Conservation (phyloP, 2,113 vertebrate species). For the Amazona vittata region DNA sequence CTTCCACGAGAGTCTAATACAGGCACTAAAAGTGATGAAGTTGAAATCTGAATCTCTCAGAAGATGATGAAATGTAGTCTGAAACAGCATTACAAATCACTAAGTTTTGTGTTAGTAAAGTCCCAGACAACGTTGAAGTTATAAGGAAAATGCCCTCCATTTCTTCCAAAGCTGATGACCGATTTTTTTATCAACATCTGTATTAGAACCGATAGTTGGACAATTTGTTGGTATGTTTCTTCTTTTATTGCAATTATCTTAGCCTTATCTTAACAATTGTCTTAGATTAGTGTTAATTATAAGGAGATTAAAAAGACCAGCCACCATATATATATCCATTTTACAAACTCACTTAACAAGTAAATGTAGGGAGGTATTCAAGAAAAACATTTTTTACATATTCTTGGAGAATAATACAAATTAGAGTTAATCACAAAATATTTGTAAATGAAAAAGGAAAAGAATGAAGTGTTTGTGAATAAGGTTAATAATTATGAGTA, state of each 20-base stretch:
- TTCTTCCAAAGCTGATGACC: neutral
- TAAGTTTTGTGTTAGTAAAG: rapidly evolving
- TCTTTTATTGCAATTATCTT: neutral
- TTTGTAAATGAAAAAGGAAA: neutral
- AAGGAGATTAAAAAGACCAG: neutral
- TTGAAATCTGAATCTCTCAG: neutral
- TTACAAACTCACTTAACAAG: neutral
- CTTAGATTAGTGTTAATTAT: neutral
- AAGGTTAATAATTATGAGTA: neutral
- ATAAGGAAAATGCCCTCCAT: neutral
- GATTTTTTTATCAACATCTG: neutral
- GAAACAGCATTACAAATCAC: neutral
- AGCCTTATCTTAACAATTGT: neutral
- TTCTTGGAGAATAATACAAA: neutral
- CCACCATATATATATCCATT: neutral
- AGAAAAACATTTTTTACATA: neutral
- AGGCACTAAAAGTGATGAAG: neutral
- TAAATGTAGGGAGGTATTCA: neutral
- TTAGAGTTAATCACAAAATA: neutral
- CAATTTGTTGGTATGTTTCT: neutral
- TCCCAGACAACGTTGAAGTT: neutral
- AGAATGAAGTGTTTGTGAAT: neutral
- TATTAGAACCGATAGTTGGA: neutral
- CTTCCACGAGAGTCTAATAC: neutral
- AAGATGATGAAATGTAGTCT: neutral